phyloP scores from a whole-genome alignment of 2,797 vertebrate genomes.

The Lophius americanus region DNA sequence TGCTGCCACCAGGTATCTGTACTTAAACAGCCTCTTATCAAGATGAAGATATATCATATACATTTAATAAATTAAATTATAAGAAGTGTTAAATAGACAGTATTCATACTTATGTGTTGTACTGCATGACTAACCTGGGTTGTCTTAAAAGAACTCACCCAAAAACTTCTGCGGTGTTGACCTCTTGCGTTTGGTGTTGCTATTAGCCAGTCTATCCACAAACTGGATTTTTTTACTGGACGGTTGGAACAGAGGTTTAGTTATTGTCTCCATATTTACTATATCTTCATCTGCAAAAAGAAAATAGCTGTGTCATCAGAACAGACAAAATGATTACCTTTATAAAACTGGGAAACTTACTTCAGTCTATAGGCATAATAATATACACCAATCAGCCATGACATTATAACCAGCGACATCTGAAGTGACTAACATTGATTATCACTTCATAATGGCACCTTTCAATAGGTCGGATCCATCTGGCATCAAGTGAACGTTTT shows the following conservation, averaged over 20 bases:
- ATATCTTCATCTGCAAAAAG: conserved; percentile 86
- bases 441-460: no score
- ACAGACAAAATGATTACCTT: no score
- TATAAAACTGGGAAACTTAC: background rate
- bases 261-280: conserved; percentile 86
- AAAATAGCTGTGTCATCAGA: conserved; percentile 2
- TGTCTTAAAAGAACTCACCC: conserved; percentile 80
- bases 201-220: conserved; percentile 89
- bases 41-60: conserved; percentile 1
- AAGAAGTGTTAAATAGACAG: no score
- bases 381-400: background rate
- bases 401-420: no score
- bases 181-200: conserved; percentile 95
- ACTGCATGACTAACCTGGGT: background rate
- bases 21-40: background rate
- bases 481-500: no score
- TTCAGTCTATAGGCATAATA: background rate
- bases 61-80: background rate
- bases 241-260: conserved; percentile 86
- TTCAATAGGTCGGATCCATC: no score
- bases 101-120: no score
- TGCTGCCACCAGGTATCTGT: background rate
- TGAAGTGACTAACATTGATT: no score
- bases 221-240: conserved; percentile 88
- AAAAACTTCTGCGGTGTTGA: conserved; percentile 96